Evolutionary conservation across 23 tunicate species (phyloP).

Genomic region (Trididemnum clinides): DNA sequence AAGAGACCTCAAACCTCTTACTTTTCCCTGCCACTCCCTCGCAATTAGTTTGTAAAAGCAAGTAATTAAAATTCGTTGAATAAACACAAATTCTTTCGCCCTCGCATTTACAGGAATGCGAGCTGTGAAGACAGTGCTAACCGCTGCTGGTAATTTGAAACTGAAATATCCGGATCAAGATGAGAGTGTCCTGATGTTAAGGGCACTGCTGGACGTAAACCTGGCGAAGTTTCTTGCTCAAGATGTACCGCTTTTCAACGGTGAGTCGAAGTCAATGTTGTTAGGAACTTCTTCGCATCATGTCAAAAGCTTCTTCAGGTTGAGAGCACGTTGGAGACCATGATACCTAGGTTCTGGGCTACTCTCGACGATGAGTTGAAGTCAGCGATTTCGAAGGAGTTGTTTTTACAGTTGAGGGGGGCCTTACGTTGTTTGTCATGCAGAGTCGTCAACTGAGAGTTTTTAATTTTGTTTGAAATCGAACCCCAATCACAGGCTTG

Average conservation of each 20-base stretch:
- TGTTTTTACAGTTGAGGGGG: neutral
- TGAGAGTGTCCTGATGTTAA: constrained; percentile 91
- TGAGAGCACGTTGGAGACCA: too few relatives aligned
- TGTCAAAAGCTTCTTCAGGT: too few relatives aligned
- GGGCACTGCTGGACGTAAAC: constrained; percentile 94
- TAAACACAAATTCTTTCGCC: too few relatives aligned
- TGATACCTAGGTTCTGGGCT: too few relatives aligned
- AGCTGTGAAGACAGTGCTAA: constrained; percentile 94
- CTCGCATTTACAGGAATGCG: constrained; percentile 96
- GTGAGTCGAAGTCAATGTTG: constrained; percentile 39
- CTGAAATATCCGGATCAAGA: constrained; percentile 93
- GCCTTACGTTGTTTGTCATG: neutral
- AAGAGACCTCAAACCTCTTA: too few relatives aligned
- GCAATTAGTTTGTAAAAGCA: too few relatives aligned
- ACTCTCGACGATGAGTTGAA: neutral
- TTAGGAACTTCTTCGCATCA: too few relatives aligned
- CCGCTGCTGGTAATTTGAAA: constrained; percentile 98
- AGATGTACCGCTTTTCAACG: constrained; percentile 95
- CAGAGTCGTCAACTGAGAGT: too few relatives aligned
- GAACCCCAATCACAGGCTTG: too few relatives aligned
- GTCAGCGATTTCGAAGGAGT: neutral
- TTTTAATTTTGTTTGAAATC: too few relatives aligned
- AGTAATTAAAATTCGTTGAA: too few relatives aligned
- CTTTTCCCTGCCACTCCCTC: too few relatives aligned
- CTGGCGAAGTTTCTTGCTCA: constrained; percentile 94